Conservation (phyloP, 2,797 vertebrate species). For the Halcyon chelicuti region DNA sequence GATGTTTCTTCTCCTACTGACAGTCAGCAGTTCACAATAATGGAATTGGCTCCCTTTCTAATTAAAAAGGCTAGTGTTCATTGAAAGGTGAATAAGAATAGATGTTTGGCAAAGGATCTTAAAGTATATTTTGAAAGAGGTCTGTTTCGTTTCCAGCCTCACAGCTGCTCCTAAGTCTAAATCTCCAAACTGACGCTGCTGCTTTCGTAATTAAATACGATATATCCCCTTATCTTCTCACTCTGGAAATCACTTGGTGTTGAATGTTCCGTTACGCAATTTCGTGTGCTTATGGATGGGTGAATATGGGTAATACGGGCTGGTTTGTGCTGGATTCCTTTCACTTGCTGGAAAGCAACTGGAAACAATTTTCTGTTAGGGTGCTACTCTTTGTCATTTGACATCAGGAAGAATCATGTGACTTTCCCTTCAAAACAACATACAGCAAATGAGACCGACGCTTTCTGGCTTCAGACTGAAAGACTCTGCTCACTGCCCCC, state of each 20-base stretch:
- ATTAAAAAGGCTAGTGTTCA: conserved; percentile 11
- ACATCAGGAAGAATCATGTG: neutral
- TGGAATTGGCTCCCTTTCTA: conserved; percentile 48
- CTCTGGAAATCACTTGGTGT: fast-evolving
- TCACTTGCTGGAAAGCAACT: conserved; percentile 32
- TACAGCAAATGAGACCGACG: fast-evolving
- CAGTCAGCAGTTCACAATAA: conserved; percentile 40
- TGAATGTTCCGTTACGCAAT: neutral
- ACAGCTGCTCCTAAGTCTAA: neutral
- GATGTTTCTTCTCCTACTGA: conserved; percentile 57
- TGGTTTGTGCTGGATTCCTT: neutral
- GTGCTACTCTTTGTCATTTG: neutral
- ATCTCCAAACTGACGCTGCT: neutral
- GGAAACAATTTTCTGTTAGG: neutral
- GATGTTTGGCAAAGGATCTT: conserved; percentile 39
- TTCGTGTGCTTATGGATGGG: neutral
- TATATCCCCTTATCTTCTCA: neutral
- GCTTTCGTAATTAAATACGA: neutral
- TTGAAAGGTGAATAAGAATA: conserved; percentile 36
- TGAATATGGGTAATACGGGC: fast-evolving
- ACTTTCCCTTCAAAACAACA: fast-evolving
- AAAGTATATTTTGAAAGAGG: conserved; percentile 31
- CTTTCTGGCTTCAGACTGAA: neutral
- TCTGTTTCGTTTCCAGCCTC: conserved; percentile 12
- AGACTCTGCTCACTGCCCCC: neutral